Evolutionary conservation across 2,888 invertebrate species (phyloP).

Genomic region (Helobdella robusta): DNA sequence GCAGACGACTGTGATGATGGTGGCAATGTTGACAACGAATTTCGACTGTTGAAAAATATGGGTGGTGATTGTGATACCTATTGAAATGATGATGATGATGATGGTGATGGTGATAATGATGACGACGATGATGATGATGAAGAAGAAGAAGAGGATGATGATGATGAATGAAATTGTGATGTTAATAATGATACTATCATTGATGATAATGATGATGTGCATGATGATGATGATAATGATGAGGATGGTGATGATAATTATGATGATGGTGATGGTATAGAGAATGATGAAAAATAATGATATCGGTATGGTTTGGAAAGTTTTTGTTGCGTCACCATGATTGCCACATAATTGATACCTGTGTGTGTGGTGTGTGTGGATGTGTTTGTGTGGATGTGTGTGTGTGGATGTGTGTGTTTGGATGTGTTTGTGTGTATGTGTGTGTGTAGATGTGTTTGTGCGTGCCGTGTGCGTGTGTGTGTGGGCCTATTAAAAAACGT

Average conservation of each 20-base stretch:
- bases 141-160: slow-evolving; percentile 24
- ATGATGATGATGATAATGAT: slow-evolving; percentile 7
- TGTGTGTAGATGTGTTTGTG: no score
- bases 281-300: no score
- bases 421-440: no score
- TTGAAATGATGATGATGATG: slow-evolving; percentile 16
- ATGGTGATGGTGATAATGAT: slow-evolving; percentile 14
- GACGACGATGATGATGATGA: slow-evolving; percentile 18
- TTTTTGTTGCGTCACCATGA: no score
- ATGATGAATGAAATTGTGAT: slow-evolving; percentile 22
- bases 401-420: no score
- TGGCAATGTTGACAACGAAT: slow-evolving; percentile 19
- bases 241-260: slow-evolving; percentile 1
- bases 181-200: slow-evolving; percentile 21
- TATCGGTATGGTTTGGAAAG: no score
- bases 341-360: no score
- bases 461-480: no score
- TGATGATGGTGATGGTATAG: not conserved
- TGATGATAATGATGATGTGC: slow-evolving; percentile 15
- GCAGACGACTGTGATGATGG: slow-evolving; percentile 7
- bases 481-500: no score
- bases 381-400: no score
- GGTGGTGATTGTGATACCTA: not conserved
- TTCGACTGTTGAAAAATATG: not conserved
- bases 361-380: no score